phyloP scores from a whole-genome alignment of 2,113 vertebrate species.

The Otus sunia region DNA sequence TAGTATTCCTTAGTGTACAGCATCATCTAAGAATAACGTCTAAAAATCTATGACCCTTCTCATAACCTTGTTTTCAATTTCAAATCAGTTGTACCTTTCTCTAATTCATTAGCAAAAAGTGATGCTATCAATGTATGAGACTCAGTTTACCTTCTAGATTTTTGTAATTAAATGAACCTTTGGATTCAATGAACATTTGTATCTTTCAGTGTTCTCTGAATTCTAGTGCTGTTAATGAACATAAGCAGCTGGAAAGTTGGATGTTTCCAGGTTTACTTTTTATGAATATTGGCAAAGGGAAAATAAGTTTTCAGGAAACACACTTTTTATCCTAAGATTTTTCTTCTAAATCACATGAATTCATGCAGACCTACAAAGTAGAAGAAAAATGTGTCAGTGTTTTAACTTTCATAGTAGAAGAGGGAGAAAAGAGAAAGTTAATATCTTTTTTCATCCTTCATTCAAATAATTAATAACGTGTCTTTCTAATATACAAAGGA shows the following conservation, averaged over 20 bases:
- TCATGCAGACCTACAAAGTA: not conserved
- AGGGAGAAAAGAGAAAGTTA: not conserved
- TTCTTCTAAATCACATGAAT: not conserved
- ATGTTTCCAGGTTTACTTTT: not conserved
- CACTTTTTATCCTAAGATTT: not conserved
- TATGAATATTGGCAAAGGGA: not conserved
- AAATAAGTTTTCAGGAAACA: not conserved
- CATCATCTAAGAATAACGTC: not conserved
- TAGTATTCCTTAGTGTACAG: not conserved
- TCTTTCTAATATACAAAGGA: not conserved
- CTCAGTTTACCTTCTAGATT: not conserved
- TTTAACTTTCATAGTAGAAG: not conserved
- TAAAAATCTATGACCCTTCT: not conserved
- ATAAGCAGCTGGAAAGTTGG: not conserved
- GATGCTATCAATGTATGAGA: not conserved
- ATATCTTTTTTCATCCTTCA: not conserved
- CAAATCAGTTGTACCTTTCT: not conserved
- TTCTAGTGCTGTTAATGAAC: not conserved
- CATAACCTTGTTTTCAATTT: not conserved
- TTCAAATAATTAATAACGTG: not conserved
- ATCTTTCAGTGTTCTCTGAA: not conserved
- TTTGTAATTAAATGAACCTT: not conserved
- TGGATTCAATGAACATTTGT: not conserved
- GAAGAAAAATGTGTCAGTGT: not conserved
- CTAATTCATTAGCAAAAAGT: not conserved